These are phyloP conservation scores for Cremastinae sp. DNA, from an alignment of 2,888 invertebrate species.

Conservation along the genomic window DNA sequence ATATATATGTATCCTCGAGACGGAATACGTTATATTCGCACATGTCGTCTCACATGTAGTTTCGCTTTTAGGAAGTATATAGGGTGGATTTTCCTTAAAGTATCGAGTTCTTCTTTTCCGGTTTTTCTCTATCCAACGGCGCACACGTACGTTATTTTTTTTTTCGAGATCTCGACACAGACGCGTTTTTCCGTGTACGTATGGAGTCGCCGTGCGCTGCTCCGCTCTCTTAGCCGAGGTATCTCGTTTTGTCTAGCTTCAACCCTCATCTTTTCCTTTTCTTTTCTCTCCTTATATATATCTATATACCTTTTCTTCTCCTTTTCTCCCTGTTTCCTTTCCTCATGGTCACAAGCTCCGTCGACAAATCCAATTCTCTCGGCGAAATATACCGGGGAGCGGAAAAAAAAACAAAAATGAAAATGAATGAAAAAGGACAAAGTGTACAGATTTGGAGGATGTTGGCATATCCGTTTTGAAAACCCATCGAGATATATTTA, in stretches of 20 bases:
- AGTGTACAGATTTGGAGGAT: too few relatives aligned
- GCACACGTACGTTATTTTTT: constrained; percentile 11
- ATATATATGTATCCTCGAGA: too few relatives aligned
- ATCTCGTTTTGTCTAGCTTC: constrained; percentile 30
- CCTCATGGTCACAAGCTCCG: neutral
- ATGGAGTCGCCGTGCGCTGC: constrained; percentile 6
- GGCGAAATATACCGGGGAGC: too few relatives aligned
- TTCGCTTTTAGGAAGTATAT: constrained; percentile 29
- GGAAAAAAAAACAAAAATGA: neutral
- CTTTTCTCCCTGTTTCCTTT: constrained; percentile 6
- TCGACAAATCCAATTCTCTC: constrained; percentile 14
- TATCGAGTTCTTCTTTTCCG: constrained; percentile 49
- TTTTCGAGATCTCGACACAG: constrained; percentile 8
- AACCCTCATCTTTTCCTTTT: too few relatives aligned
- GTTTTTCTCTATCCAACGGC: too few relatives aligned
- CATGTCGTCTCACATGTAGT: neutral
- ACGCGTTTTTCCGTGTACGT: neutral
- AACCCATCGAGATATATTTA: too few relatives aligned
- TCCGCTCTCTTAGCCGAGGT: constrained; percentile 28
- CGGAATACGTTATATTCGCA: neutral
- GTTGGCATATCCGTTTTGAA: too few relatives aligned
- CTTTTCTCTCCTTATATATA: too few relatives aligned
- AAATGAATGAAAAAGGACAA: neutral
- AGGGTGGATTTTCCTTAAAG: constrained; percentile 56
- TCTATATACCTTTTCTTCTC: constrained; percentile 10